These are phyloP conservation scores for Ceratosolen fusciceps DNA, from an alignment of 1,140 invertebrate species.

Conservation along the genomic window DNA sequence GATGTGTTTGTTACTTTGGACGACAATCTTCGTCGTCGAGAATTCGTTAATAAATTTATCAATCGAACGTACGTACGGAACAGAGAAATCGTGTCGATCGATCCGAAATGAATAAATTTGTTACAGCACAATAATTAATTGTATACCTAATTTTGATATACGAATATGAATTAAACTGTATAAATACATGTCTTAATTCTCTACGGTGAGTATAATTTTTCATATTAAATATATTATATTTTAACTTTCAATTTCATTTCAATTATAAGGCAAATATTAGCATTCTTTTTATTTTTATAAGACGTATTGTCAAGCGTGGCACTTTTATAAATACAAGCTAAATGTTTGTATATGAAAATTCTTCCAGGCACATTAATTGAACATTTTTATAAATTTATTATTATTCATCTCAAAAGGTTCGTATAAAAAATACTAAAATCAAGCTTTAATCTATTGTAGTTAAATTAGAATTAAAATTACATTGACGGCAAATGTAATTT, in stretches of 20 bases:
- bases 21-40: too few species aligned
- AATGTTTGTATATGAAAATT: not conserved
- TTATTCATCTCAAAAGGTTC: not conserved
- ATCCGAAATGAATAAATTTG: too few species aligned
- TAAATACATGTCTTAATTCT: too few species aligned
- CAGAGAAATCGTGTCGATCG: too few species aligned
- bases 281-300: slow-evolving; percentile 13
- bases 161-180: too few species aligned
- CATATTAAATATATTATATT: slow-evolving; percentile 1
- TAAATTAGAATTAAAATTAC: not conserved
- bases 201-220: too few species aligned
- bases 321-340: slow-evolving; percentile 12
- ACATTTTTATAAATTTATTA: not conserved
- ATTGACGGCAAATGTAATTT: too few species aligned
- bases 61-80: too few species aligned
- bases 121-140: too few species aligned
- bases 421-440: not conserved
- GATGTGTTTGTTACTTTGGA: too few species aligned
- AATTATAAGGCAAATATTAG: slow-evolving; percentile 19
- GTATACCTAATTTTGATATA: not conserved
- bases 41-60: too few species aligned
- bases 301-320: slow-evolving; percentile 22
- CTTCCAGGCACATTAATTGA: not conserved
- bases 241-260: slow-evolving; percentile 12
- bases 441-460: not conserved